A percentile compares a stretch with the other conserved stretches of the same genome.
phyloP scores from a whole-genome alignment of 2,888 invertebrate genomes.

The Epirrita christyi region DNA sequence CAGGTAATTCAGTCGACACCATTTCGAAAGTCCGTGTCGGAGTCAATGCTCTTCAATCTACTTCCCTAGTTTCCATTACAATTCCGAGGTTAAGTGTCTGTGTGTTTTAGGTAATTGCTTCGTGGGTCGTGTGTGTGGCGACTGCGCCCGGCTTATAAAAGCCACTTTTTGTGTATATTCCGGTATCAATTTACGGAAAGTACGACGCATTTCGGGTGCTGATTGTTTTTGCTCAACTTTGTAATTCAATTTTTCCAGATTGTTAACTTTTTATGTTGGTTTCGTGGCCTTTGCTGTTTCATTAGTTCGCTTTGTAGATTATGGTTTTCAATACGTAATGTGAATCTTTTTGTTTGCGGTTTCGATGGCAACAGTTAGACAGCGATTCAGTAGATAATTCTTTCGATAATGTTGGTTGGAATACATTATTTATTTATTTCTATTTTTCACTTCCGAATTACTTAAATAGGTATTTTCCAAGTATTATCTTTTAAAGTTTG shows the following conservation, averaged over 20 bases:
- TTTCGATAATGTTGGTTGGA: too few species aligned
- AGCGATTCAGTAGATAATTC: too few species aligned
- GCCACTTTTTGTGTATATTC: constrained; percentile 66
- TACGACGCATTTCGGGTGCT: constrained; percentile 31
- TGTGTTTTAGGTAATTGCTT: constrained; percentile 80
- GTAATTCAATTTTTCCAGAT: constrained; percentile 34
- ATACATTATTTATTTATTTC: too few species aligned
- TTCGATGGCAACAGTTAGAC: too few species aligned
- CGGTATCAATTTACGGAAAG: constrained; percentile 58
- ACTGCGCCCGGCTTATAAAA: constrained; percentile 59
- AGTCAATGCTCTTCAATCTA: constrained; percentile 2
- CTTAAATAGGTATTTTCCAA: too few species aligned
- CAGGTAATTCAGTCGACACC: too few species aligned
- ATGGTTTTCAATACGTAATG: constrained; percentile 12
- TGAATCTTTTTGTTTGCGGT: too few species aligned
- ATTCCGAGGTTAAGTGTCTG: constrained; percentile 79
- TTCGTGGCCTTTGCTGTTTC: constrained; percentile 17
- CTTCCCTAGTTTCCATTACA: constrained; percentile 74
- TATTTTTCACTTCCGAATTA: too few species aligned
- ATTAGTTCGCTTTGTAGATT: constrained; percentile 25
- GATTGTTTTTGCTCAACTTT: constrained; percentile 45
- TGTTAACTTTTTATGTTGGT: constrained; percentile 16
- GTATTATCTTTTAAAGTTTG: too few species aligned
- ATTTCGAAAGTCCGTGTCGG: too few species aligned
- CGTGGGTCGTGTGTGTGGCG: constrained; percentile 70